A percentile compares a stretch with the other conserved stretches of the same genome.
Evolutionary conservation across 2,888 invertebrate species (phyloP).

Genomic region (Hymenopus coronatus): DNA sequence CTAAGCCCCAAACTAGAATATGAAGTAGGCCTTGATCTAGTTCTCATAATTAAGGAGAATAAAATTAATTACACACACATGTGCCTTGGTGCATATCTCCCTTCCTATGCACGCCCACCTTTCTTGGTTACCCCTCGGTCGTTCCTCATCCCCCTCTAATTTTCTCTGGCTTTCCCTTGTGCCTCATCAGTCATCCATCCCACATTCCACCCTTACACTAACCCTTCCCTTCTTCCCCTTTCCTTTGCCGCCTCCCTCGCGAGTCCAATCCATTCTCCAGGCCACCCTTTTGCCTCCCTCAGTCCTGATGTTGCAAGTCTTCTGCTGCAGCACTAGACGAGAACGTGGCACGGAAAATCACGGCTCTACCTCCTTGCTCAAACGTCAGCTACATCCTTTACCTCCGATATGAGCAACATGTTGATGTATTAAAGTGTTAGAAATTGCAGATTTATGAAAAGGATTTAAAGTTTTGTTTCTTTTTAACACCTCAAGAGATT

Average conservation of each 20-base stretch:
- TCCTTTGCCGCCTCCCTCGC: neutral
- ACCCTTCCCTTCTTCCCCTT: slow-evolving; percentile 14
- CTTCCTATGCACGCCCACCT: neutral
- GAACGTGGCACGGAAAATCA: neutral
- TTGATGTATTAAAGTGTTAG: no score
- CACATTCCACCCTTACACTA: slow-evolving; percentile 19
- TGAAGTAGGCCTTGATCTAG: neutral
- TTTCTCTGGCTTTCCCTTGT: slow-evolving; percentile 22
- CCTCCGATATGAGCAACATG: neutral
- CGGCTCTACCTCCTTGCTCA: neutral
- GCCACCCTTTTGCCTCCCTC: neutral
- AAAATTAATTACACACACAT: neutral
- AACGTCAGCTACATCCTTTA: neutral
- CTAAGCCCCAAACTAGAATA: neutral
- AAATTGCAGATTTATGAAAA: no score
- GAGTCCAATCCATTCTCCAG: slow-evolving; percentile 3
- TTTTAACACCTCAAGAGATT: no score
- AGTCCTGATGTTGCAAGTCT: neutral
- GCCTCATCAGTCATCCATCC: slow-evolving; percentile 23
- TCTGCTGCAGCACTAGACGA: neutral
- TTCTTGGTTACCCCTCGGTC: neutral
- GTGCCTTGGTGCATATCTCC: neutral
- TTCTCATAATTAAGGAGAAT: neutral
- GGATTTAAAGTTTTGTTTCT: no score
- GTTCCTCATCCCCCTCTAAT: slow-evolving; percentile 20